A percentile compares a stretch with the other conserved stretches of the same genome.
These are phyloP conservation scores for Idaea dimidiata DNA, from an alignment of 2,888 invertebrate genomes.

Conservation along the genomic window DNA sequence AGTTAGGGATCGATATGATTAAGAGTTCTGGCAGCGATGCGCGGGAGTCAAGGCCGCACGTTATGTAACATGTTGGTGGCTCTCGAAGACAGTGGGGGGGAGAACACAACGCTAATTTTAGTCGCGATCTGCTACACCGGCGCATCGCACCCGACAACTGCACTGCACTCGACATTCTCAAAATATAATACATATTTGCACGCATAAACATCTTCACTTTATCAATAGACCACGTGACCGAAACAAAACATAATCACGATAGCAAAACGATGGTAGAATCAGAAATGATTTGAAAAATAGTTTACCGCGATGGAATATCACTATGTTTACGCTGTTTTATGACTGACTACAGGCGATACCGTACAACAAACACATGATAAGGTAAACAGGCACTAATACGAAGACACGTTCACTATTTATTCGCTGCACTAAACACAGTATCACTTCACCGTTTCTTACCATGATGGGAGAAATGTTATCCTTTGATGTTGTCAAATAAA, in stretches of 20 bases:
- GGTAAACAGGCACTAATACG: conserved; percentile 42
- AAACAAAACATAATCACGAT: conserved; percentile 6
- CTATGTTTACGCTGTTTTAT: neutral
- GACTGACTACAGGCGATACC: conserved; percentile 5
- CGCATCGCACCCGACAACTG: conserved; percentile 43
- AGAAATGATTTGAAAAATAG: conserved; percentile 7
- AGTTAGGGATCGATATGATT: neutral
- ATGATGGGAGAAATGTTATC: conserved; percentile 54
- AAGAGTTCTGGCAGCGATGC: conserved; percentile 41
- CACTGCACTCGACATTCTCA: conserved; percentile 24
- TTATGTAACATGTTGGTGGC: conserved; percentile 60
- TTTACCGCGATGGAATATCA: conserved; percentile 9
- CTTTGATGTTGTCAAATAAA: conserved; percentile 50
- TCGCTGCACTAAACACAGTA: conserved; percentile 48
- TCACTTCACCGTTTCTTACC: conserved; percentile 70
- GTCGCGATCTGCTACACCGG: conserved; percentile 58
- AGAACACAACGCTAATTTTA: conserved; percentile 68
- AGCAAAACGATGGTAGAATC: conserved; percentile 12
- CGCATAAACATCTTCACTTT: conserved; percentile 8
- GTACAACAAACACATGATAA: conserved; percentile 29
- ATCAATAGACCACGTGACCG: conserved; percentile 20
- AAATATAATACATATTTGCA: conserved; percentile 18
- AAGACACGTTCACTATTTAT: conserved; percentile 47
- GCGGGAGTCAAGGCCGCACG: conserved; percentile 79
- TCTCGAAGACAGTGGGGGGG: conserved; percentile 50